Evolutionary conservation across 1,140 invertebrate genomes (phyloP).

Genomic region (Cydia strobilella): DNA sequence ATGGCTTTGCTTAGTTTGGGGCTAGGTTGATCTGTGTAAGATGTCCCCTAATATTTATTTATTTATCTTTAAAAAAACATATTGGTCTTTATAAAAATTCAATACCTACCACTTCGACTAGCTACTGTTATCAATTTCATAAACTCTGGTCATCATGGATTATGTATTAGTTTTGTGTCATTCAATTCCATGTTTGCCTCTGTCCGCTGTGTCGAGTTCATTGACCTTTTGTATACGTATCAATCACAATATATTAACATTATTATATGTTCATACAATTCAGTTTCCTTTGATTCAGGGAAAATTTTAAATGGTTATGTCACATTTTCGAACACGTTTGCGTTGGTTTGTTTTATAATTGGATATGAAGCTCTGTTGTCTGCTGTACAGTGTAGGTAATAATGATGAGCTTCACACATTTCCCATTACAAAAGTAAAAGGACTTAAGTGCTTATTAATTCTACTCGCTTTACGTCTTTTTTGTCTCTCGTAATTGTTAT

Average conservation of each 20-base stretch:
- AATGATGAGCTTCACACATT: conserved; percentile 6
- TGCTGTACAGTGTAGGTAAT: neutral
- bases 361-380: neutral
- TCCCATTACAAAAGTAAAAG: neutral
- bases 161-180: conserved; percentile 4
- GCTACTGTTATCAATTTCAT: conserved; percentile 4
- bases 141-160: neutral
- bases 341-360: neutral
- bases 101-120: neutral
- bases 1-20: too few species aligned
- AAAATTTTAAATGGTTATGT: conserved; percentile 15
- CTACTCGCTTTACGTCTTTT: neutral
- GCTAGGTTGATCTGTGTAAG: too few species aligned
- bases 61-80: too few species aligned
- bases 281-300: neutral
- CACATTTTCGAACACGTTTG: neutral
- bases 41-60: too few species aligned
- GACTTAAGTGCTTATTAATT: neutral
- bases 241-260: conserved; percentile 19
- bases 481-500: neutral
- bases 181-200: conserved; percentile 17
- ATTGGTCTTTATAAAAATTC: neutral
- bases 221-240: conserved; percentile 13
- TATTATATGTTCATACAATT: conserved; percentile 1
- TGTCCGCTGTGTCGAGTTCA: conserved; percentile 6